Evolutionary conservation across 2,797 vertebrate species (phyloP).

Genomic region (Manis crassicaudata): DNA sequence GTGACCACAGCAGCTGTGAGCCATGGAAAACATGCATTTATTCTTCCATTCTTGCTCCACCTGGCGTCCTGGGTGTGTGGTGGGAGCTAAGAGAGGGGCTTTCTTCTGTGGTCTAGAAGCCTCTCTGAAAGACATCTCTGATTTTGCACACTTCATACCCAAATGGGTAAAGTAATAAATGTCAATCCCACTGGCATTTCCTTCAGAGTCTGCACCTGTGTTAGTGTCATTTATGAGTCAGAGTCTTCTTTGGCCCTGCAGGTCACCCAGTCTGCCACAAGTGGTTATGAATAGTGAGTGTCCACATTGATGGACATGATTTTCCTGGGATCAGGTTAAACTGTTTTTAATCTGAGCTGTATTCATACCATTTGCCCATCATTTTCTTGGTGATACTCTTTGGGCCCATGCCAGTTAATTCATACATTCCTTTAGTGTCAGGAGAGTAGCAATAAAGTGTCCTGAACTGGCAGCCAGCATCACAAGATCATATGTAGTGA

Average conservation of each 20-base stretch:
- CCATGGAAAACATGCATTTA: background rate
- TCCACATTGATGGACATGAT: conserved; percentile 96
- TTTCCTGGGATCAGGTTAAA: conserved; percentile 96
- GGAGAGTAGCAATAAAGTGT: conserved; percentile 95
- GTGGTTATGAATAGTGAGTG: conserved; percentile 96
- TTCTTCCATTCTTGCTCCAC: conserved; percentile 64
- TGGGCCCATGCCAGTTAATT: conserved; percentile 94
- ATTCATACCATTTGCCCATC: conserved; percentile 98
- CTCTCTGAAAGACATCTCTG: conserved; percentile 72
- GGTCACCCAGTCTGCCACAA: conserved; percentile 95
- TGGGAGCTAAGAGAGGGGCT: background rate
- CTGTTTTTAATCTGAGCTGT: conserved; percentile 96
- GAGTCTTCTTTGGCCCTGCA: conserved; percentile 93
- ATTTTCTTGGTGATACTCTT: conserved; percentile 97
- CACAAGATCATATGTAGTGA: conserved; percentile 95
- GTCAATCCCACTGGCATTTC: conserved; percentile 71
- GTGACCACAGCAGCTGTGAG: no score
- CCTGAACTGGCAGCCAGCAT: conserved; percentile 95
- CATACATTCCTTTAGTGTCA: conserved; percentile 94
- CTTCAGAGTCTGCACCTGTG: conserved; percentile 75
- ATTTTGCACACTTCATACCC: conserved; percentile 80
- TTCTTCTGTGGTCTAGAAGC: conserved; percentile 66
- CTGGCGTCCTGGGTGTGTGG: conserved; percentile 1
- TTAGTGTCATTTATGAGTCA: conserved; percentile 88
- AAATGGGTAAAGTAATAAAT: conserved; percentile 79